Conservation (phyloP, 2,113 vertebrate species). For the Spermophilus dauricus region DNA sequence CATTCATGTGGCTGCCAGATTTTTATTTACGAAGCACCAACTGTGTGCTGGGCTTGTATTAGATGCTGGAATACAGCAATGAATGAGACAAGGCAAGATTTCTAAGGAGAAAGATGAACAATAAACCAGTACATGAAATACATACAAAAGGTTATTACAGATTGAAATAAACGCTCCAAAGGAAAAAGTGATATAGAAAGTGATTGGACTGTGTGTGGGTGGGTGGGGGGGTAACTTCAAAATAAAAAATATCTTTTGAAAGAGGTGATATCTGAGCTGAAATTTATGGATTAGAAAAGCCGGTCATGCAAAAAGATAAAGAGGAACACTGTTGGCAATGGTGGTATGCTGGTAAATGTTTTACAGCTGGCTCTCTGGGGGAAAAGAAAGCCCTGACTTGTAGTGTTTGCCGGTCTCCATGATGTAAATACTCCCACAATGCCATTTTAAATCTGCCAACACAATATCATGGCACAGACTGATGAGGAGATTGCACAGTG, state of each 20-base stretch:
- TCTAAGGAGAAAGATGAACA: background rate
- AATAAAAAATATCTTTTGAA: background rate
- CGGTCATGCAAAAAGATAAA: constrained; percentile 8
- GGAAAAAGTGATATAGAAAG: background rate
- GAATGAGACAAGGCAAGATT: background rate
- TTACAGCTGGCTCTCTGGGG: constrained; percentile 23
- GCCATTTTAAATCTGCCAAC: constrained; percentile 20
- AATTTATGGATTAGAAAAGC: constrained; percentile 12
- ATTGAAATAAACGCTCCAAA: background rate
- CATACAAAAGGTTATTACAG: background rate
- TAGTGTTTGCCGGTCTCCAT: constrained; percentile 53
- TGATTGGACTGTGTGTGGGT: background rate
- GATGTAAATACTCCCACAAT: constrained; percentile 56
- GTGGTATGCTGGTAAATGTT: background rate
- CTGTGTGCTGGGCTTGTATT: background rate
- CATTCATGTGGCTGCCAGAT: background rate
- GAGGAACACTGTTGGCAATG: background rate
- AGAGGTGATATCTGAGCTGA: constrained; percentile 41
- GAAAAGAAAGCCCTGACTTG: background rate
- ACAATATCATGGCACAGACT: background rate
- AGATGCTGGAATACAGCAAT: background rate
- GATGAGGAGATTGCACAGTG: background rate
- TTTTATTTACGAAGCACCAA: background rate
- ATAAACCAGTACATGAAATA: background rate
- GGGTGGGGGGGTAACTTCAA: background rate